These are phyloP conservation scores for Anguilla marmorata DNA, from an alignment of 2,797 vertebrate species.

Conservation along the genomic window DNA sequence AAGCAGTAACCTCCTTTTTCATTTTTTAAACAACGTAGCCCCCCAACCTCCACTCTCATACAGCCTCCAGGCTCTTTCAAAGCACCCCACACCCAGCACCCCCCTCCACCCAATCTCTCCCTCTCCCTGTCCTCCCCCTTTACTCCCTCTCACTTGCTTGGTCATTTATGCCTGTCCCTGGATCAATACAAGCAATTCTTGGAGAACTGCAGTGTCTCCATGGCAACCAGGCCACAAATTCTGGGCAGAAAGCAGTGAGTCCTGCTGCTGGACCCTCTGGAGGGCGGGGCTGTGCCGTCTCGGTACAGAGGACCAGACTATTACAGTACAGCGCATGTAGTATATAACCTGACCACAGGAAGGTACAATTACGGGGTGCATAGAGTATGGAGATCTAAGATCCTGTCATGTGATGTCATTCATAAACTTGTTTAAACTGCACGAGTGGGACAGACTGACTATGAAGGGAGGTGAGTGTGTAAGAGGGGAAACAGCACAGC, in stretches of 20 bases:
- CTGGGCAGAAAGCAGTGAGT: constrained; percentile 76
- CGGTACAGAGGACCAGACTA: constrained; percentile 73
- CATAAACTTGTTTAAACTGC: neutral
- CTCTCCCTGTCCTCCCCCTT: constrained; percentile 67
- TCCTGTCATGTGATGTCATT: neutral
- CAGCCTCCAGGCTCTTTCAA: constrained; percentile 39
- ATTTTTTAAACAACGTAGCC: constrained; percentile 51
- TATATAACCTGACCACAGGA: neutral
- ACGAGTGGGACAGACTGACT: neutral
- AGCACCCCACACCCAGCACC: constrained; percentile 46
- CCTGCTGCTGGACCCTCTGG: constrained; percentile 67
- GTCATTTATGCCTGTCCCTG: constrained; percentile 90
- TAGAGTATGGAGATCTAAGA: neutral
- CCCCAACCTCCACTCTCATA: constrained; percentile 56
- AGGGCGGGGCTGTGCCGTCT: constrained; percentile 63
- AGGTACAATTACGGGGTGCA: neutral
- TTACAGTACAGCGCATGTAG: constrained; percentile 29
- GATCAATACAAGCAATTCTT: constrained; percentile 99
- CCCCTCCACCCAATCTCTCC: neutral
- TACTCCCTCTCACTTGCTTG: constrained; percentile 76
- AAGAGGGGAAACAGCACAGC: neutral
- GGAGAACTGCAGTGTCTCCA: constrained; percentile 95
- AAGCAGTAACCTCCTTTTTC: constrained; percentile 69
- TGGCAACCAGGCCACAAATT: constrained; percentile 96
- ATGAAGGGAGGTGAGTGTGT: neutral